A percentile compares a stretch with the other conserved stretches of the same genome.
phyloP scores from a whole-genome alignment of 2,797 vertebrate genomes.

The Geotria australis region DNA sequence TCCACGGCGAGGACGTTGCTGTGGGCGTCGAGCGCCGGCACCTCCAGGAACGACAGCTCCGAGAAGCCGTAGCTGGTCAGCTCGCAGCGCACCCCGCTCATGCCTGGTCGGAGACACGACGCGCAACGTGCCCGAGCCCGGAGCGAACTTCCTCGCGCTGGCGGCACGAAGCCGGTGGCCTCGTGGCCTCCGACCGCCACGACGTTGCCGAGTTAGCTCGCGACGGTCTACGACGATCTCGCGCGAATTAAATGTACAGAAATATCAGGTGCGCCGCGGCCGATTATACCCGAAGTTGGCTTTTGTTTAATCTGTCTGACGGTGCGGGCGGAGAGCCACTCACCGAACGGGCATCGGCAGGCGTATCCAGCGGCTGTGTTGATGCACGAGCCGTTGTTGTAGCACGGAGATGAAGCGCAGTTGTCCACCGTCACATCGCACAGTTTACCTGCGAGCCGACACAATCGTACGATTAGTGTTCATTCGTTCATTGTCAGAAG shows the following conservation, averaged over 20 bases:
- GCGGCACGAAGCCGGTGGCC: too few species aligned
- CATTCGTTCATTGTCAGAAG: too few species aligned
- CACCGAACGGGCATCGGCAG: conserved; percentile 89
- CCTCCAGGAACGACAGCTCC: conserved; percentile 90
- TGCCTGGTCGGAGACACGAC: neutral
- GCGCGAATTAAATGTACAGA: too few species aligned
- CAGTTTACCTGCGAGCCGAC: conserved; percentile 32
- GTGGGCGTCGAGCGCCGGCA: conserved; percentile 71
- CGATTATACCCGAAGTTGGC: too few species aligned
- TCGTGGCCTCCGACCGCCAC: too few species aligned
- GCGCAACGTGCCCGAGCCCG: too few species aligned
- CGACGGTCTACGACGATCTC: too few species aligned
- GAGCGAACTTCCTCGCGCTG: too few species aligned
- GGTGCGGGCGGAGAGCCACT: conserved; percentile 12
- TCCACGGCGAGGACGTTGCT: conserved; percentile 97
- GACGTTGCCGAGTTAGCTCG: too few species aligned
- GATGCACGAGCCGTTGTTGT: conserved; percentile 88
- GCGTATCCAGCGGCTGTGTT: conserved; percentile 73
- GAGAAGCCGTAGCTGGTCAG: conserved; percentile 91
- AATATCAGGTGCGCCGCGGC: too few species aligned
- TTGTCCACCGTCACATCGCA: conserved; percentile 86
- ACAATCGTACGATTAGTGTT: too few species aligned
- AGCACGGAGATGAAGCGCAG: conserved; percentile 95
- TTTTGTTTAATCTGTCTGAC: too few species aligned
- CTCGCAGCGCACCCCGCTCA: conserved; percentile 65